Evolutionary conservation across 2,888 invertebrate species (phyloP), one percentile per base, ranked within the genome.

Genomic region (Rhagium mordax): DNA sequence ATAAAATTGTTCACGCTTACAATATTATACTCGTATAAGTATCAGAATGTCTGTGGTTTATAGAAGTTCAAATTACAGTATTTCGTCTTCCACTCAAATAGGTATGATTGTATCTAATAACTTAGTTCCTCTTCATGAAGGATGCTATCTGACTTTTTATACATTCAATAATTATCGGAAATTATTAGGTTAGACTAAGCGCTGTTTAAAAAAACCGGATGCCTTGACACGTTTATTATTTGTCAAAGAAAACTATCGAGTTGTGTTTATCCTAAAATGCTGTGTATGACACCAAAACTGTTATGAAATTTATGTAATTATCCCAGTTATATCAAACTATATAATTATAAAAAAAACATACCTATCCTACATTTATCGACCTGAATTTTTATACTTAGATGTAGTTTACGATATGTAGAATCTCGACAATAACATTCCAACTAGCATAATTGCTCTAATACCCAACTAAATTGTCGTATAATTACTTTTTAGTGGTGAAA

Each of bases 151-250:
- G 21, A 33, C 29, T 65, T 53, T 65, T 53, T 65, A 53, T 53
- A 65, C 15, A 20, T 65, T 53, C 53, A 53, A 65, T 65, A 65
- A 65, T 65, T 53, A 65, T 65, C 33, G 65, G 65, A 65, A 65
- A 65, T 65, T 65, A 65, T 65, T 65, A 65, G 65, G 64, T 65
- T 51, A 53, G 33, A 20, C 49, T 53, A 65, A 16, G 51, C 29
- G 13, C n/a, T 51, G 10, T 2, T 53, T 53, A 65, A 64, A 65
- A 21, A 33, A 65, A 33, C 65, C 65, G 65, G 65, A 65, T 65
- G 65, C 20, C 33, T 33, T 16, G 15, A 33, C 29, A 18, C 33
- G 24, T 8, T 59, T 5, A 33, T 59, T 59, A 33, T 59, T 59
- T 33, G 59, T 33, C 59, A 59, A 33, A 33, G 59, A 29, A 33